Evolutionary conservation across 2,888 invertebrate genomes (phyloP), one percentile per base, ranked within the genome.

Genomic region (Ommatoiulus sabulosus): DNA sequence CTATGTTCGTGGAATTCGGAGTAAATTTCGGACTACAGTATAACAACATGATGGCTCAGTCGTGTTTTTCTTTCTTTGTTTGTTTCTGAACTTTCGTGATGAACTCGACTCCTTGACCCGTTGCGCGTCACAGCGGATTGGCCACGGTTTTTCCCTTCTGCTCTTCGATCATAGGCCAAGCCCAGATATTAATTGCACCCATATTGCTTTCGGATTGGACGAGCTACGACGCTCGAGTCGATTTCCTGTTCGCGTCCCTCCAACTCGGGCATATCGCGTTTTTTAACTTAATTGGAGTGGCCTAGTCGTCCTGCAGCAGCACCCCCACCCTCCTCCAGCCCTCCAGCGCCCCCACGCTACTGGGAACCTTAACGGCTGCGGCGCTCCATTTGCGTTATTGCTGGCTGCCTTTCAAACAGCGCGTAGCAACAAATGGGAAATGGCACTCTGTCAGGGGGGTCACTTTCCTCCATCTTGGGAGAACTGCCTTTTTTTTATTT

Each of bases 311-410:
- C 24, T 24, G 24, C 72, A n/a, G 35, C 52, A 52, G 4, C 52
- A 3, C 52, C 52, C 52, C 15, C 52, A 12, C 12, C 48, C 48
- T 48, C 48, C 48, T 48, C 48, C 48, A 48, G 17, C 10, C 72
- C 72, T 6, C 72, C 72, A 24, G 1, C 72, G 10, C 7, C 72
- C 72, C 72, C 72, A 24, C 72, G 8, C 8, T 10, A 24, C 72
- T 72, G 72, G 72, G 72, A 72, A 72, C 72, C 24, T 72, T 24
- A 72, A 72, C 72, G 24, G 72, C 72, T 72, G 72, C 24, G 72
- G 72, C 72, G 72, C 72, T 72, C 72, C 72, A 72, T 72, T 72
- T 72, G 72, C 72, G 72, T 72, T 72, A 72, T 72, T 72, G 72
- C 72, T 72, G 72, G 72, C 72, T 72, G 72, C 72, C 24, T 72